Percentiles rank a stretch among this genome's conserved stretches.
Conservation (phyloP, 2,888 invertebrate species). For the Rambutsinella grinnellia region DNA sequence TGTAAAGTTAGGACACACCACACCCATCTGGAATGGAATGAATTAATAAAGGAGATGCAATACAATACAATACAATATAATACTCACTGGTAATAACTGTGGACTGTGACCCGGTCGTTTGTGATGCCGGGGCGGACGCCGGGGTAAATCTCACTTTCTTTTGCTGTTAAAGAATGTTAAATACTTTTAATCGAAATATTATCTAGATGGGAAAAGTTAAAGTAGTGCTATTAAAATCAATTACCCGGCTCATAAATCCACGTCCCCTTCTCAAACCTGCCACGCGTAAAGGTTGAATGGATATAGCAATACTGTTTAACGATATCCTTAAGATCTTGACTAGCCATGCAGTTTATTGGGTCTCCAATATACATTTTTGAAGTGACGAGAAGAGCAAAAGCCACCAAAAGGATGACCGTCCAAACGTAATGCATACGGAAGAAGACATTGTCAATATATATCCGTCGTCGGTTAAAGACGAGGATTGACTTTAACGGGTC, state of each 20-base stretch:
- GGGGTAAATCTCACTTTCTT: conserved; percentile 62
- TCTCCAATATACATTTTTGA: conserved; percentile 61
- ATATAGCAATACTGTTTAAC: conserved; percentile 60
- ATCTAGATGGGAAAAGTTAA: too few relatives aligned
- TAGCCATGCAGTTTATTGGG: conserved; percentile 56
- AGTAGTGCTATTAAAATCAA: not conserved
- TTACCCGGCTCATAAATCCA: conserved; percentile 60
- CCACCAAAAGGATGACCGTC: conserved; percentile 45
- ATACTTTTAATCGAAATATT: too few relatives aligned
- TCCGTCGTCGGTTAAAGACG: conserved; percentile 51
- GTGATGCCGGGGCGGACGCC: conserved; percentile 66
- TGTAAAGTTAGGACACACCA: conserved; percentile 50
- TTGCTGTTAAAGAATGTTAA: conserved; percentile 33
- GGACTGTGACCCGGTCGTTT: conserved; percentile 64
- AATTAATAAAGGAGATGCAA: not conserved
- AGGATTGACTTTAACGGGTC: conserved; percentile 53
- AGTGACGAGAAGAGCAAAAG: conserved; percentile 49
- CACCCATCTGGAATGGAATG: conserved; percentile 19
- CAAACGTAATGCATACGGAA: conserved; percentile 56
- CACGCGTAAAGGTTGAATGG: conserved; percentile 58
- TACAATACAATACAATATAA: too few relatives aligned
- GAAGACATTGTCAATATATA: conserved; percentile 55
- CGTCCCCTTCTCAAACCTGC: conserved; percentile 53
- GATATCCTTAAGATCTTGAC: conserved; percentile 56
- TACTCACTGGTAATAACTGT: conserved; percentile 66